phyloP scores from a whole-genome alignment of 2,797 vertebrate species.

The Sebastolobus altivelis region DNA sequence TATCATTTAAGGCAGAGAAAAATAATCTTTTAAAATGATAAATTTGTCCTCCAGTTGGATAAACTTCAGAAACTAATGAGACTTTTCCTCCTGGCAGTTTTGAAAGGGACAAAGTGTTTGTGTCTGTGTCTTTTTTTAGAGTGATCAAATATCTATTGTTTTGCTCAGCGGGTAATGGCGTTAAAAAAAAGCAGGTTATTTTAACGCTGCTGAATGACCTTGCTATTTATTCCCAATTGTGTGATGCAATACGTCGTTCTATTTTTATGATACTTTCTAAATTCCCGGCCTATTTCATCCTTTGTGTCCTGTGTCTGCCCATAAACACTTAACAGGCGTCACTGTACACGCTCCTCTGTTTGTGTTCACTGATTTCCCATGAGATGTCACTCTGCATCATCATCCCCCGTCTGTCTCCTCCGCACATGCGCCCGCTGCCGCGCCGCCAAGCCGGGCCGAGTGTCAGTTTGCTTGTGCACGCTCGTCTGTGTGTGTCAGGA shows the following conservation, averaged over 20 bases:
- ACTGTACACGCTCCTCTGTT: slow-evolving; percentile 54
- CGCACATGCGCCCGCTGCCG: slow-evolving; percentile 23
- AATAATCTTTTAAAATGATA: background rate
- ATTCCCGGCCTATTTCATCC: slow-evolving; percentile 35
- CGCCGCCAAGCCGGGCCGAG: slow-evolving; percentile 13
- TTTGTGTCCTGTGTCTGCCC: slow-evolving; percentile 1
- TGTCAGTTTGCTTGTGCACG: slow-evolving; percentile 61
- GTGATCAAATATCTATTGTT: slow-evolving; percentile 22
- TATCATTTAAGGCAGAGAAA: no score
- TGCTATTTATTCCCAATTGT: slow-evolving; percentile 37
- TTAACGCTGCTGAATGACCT: slow-evolving; percentile 2
- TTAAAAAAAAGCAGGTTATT: slow-evolving; percentile 15
- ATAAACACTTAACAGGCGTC: slow-evolving; percentile 48
- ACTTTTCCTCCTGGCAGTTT: background rate
- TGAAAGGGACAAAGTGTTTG: background rate
- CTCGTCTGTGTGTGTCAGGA: slow-evolving; percentile 60
- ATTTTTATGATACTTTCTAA: slow-evolving; percentile 57
- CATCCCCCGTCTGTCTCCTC: slow-evolving; percentile 30
- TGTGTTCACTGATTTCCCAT: slow-evolving; percentile 63
- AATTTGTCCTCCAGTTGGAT: background rate
- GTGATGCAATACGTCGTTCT: slow-evolving; percentile 27
- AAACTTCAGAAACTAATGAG: background rate
- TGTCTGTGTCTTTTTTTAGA: background rate
- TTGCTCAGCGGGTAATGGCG: background rate
- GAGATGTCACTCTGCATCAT: slow-evolving; percentile 66